A percentile compares a stretch with the other conserved stretches of the same genome.
These are phyloP conservation scores for Corella eumyota DNA, from an alignment of 23 tunicate genomes.

Conservation along the genomic window DNA sequence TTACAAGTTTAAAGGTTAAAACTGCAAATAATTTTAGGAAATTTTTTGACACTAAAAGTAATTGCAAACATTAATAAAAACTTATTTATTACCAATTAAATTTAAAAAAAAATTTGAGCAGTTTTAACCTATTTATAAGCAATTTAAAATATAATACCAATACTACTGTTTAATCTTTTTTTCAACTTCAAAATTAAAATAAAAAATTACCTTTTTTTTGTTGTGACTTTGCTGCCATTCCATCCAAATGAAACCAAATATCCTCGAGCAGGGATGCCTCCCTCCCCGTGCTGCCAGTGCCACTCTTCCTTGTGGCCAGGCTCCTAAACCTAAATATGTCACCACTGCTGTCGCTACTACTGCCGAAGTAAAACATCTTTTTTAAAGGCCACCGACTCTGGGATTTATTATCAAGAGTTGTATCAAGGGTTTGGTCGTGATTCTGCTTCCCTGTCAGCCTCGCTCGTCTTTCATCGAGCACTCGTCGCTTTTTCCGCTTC, in stretches of 20 bases:
- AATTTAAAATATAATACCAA: too few relatives aligned
- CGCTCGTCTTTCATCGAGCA: constrained; percentile 13
- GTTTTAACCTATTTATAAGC: too few relatives aligned
- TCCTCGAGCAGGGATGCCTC: constrained; percentile 28
- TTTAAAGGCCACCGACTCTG: constrained; percentile 24
- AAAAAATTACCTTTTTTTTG: constrained; percentile 3
- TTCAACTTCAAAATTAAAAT: too few relatives aligned
- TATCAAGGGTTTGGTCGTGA: constrained; percentile 2
- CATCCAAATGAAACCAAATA: constrained; percentile 29
- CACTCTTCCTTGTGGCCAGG: background rate
- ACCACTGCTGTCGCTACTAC: constrained; percentile 23
- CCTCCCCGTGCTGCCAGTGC: constrained; percentile 11
- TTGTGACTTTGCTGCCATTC: constrained; percentile 2
- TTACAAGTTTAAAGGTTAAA: too few relatives aligned
- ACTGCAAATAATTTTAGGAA: too few relatives aligned
- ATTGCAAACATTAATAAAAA: too few relatives aligned
- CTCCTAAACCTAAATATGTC: constrained; percentile 16
- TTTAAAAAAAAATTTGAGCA: too few relatives aligned
- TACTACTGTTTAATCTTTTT: too few relatives aligned
- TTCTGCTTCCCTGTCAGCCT: constrained; percentile 11
- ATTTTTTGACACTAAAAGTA: too few relatives aligned
- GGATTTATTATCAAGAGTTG: background rate
- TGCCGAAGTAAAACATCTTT: constrained; percentile 11
- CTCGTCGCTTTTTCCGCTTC: constrained; percentile 18
- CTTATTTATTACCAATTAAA: too few relatives aligned